Evolutionary conservation across 2,888 invertebrate species (phyloP).

Genomic region (Diaperis boleti): DNA sequence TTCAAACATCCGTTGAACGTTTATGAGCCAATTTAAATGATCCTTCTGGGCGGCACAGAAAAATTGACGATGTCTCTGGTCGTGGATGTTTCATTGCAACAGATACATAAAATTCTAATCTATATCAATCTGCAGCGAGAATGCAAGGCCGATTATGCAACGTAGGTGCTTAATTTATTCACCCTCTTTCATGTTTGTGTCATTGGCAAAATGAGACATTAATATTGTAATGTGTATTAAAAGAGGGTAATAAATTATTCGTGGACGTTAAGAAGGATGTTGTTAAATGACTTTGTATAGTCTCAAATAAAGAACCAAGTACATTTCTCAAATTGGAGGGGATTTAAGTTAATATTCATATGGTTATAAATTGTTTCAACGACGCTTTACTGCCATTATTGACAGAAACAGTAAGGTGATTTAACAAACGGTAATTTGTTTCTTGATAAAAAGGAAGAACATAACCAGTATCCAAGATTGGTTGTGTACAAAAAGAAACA

Average conservation of each 20-base stretch:
- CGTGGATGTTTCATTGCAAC: background rate
- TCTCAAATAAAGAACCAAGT: background rate
- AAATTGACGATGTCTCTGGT: slow-evolving; percentile 3
- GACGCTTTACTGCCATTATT: background rate
- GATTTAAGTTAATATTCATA: background rate
- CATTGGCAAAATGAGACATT: slow-evolving; percentile 20
- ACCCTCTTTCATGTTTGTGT: slow-evolving; percentile 14
- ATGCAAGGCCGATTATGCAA: slow-evolving; percentile 2
- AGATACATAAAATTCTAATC: background rate
- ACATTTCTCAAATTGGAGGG: background rate
- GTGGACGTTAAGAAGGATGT: slow-evolving; percentile 7
- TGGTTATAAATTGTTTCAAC: background rate
- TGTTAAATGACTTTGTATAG: slow-evolving; percentile 1
- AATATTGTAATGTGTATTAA: slow-evolving; percentile 27
- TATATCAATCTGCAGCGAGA: background rate
- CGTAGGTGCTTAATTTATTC: slow-evolving; percentile 21
- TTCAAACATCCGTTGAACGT: slow-evolving; percentile 19
- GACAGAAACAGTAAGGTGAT: no score
- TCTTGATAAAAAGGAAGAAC: no score
- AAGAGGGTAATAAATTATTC: slow-evolving; percentile 17
- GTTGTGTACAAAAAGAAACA: no score
- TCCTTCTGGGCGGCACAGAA: slow-evolving; percentile 1
- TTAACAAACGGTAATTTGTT: no score
- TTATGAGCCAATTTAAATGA: slow-evolving; percentile 11
- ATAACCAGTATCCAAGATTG: no score